phyloP scores from a whole-genome alignment of 2,113 vertebrate genomes.

The Rhineura floridana region DNA sequence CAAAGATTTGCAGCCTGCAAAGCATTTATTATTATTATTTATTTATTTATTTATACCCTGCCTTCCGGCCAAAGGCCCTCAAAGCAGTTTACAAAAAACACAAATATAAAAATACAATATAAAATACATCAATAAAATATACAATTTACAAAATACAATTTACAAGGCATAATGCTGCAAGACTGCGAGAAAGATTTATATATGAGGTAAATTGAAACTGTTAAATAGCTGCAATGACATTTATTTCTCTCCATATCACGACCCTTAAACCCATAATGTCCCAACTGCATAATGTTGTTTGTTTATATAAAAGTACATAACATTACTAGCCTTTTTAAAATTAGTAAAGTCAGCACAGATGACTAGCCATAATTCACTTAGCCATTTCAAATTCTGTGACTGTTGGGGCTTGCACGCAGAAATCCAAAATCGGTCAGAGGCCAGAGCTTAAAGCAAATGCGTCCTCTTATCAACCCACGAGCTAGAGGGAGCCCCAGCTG shows the following conservation, averaged over 20 bases:
- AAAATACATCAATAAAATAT: too few relatives aligned
- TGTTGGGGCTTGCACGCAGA: conserved; percentile 87
- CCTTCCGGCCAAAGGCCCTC: too few relatives aligned
- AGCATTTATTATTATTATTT: too few relatives aligned
- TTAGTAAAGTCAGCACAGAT: conserved; percentile 35
- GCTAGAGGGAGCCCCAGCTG: too few relatives aligned
- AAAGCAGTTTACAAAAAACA: too few relatives aligned
- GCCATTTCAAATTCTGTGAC: conserved; percentile 79
- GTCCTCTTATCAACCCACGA: conserved; percentile 91
- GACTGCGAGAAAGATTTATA: not conserved
- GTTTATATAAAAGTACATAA: conserved; percentile 66
- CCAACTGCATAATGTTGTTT: conserved; percentile 50
- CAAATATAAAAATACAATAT: too few relatives aligned
- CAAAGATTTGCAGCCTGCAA: not conserved
- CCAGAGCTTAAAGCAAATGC: conserved; percentile 97
- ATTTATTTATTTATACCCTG: too few relatives aligned
- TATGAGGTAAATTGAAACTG: not conserved
- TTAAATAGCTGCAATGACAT: not conserved
- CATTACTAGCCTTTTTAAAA: conserved; percentile 59
- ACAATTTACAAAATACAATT: too few relatives aligned
- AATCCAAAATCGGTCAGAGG: conserved; percentile 86
- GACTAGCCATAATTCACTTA: conserved; percentile 41
- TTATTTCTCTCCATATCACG: not conserved
- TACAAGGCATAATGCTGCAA: not conserved
- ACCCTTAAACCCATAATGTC: not conserved